Conservation (phyloP, 1,140 invertebrate species). For the Heterodera schachtii region DNA sequence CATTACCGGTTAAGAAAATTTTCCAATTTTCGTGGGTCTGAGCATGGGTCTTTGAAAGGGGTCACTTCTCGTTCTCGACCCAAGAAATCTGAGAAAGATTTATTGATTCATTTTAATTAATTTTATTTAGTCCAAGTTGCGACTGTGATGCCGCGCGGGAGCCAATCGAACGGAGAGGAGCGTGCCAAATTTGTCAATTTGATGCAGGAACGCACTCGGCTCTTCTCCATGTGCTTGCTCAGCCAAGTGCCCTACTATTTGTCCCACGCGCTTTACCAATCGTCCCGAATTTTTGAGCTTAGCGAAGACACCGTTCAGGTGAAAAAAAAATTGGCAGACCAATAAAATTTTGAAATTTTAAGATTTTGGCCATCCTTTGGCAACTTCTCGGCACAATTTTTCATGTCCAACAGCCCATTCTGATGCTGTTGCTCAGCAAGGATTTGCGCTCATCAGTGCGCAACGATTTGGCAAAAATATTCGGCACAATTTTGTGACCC, state of each 20-base stretch:
- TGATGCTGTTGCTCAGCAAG: constrained; percentile 16
- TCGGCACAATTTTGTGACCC: neutral
- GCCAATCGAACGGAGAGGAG: neutral
- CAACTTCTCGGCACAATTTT: constrained; percentile 27
- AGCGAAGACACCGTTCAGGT: constrained; percentile 8
- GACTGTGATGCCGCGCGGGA: neutral
- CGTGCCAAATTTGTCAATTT: constrained; percentile 21
- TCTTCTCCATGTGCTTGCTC: constrained; percentile 23
- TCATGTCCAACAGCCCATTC: constrained; percentile 26
- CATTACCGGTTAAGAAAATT: too few relatives aligned
- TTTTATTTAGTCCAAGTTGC: constrained; percentile 8
- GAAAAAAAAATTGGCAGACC: neutral
- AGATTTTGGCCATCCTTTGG: constrained; percentile 18
- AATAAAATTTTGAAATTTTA: neutral
- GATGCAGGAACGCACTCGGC: constrained; percentile 17
- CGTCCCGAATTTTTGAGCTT: constrained; percentile 1
- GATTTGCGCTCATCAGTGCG: constrained; percentile 10
- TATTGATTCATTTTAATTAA: neutral
- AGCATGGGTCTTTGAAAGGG: too few relatives aligned
- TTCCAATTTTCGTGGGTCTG: too few relatives aligned
- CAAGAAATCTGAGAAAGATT: too few relatives aligned
- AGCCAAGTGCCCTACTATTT: constrained; percentile 25
- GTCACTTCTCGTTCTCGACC: too few relatives aligned
- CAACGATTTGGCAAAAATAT: neutral
- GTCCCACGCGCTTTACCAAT: constrained; percentile 14